These are phyloP conservation scores for Epinotia bilunana DNA, from an alignment of 2,888 invertebrate genomes.

Conservation along the genomic window DNA sequence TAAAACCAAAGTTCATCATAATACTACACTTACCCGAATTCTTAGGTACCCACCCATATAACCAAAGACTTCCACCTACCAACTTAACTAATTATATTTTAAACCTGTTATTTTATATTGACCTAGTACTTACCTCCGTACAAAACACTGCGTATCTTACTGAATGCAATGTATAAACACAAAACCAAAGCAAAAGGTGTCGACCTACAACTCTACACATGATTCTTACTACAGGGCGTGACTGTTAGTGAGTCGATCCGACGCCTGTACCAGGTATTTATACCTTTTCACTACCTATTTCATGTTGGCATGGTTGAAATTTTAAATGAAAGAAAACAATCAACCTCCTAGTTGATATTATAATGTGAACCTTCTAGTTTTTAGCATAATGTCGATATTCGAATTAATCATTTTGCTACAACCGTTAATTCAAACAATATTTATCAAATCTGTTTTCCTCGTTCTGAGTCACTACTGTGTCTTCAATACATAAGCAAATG, in stretches of 20 bases:
- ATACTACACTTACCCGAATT: too few species aligned
- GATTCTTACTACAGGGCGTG: not conserved
- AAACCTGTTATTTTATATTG: too few species aligned
- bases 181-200: not conserved
- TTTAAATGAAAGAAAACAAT: not conserved
- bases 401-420: not conserved
- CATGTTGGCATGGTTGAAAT: not conserved
- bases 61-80: too few species aligned
- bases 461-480: not conserved
- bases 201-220: not conserved
- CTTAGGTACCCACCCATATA: too few species aligned
- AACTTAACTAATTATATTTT: too few species aligned
- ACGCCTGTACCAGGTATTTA: not conserved
- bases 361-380: not conserved
- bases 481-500: too few species aligned
- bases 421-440: not conserved
- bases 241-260: not conserved
- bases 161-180: not conserved
- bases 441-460: constrained; percentile 4
- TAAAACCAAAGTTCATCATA: too few species aligned
- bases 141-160: not conserved
- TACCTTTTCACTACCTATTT: too few species aligned
- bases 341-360: too few species aligned
- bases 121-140: constrained; percentile 1
- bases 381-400: not conserved